Evolutionary conservation across 2,888 invertebrate species (phyloP).

Genomic region (Drosophila mettleri): DNA sequence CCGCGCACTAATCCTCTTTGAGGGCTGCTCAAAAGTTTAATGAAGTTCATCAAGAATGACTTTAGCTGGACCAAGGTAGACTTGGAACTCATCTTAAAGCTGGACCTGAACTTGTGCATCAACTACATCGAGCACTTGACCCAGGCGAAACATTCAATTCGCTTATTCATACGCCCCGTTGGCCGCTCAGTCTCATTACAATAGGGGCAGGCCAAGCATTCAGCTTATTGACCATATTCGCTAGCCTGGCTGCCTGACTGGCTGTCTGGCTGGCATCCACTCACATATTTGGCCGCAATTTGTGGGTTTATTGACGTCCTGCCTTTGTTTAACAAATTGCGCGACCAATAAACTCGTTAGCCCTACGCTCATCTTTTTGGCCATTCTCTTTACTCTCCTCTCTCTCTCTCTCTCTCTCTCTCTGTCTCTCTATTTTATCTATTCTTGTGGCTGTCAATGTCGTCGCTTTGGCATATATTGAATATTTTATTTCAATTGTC

Average conservation of each 20-base stretch:
- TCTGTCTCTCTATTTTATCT: background rate
- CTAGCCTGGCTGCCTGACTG: background rate
- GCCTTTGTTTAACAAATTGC: conserved; percentile 46
- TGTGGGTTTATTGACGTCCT: conserved; percentile 61
- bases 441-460: conserved; percentile 26
- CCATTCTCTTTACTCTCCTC: background rate
- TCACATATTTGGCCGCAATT: conserved; percentile 74
- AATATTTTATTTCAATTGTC: conserved; percentile 43
- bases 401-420: too few species aligned
- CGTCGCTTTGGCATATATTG: conserved; percentile 33
- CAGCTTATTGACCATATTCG: conserved; percentile 65
- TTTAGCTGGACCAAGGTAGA: conserved; percentile 30
- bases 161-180: conserved; percentile 67
- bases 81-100: conserved; percentile 6
- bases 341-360: conserved; percentile 35
- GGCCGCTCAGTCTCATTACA: conserved; percentile 55
- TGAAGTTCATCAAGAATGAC: conserved; percentile 35
- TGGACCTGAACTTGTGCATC: background rate
- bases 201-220: conserved; percentile 31
- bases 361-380: background rate
- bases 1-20: conserved; percentile 38
- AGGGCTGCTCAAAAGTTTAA: conserved; percentile 38
- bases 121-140: conserved; percentile 46
- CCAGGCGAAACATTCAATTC: conserved; percentile 36
- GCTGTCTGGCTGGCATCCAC: background rate